Percentiles rank a stretch among this genome's conserved stretches.
phyloP scores from a whole-genome alignment of 2,797 vertebrate genomes.

The Cuculus canorus region DNA sequence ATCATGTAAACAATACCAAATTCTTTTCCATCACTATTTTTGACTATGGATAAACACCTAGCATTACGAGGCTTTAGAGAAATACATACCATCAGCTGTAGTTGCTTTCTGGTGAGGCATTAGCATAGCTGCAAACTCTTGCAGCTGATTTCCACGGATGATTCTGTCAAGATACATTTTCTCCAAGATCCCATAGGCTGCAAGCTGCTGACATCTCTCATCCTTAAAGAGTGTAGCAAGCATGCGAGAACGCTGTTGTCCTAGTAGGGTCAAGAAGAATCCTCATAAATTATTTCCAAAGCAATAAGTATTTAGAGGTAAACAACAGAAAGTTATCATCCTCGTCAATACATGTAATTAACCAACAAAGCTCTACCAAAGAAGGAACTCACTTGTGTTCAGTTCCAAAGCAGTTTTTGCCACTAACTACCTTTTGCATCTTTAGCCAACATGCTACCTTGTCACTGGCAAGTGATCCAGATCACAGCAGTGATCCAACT shows the following conservation, averaged over 20 bases:
- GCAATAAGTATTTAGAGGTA: background rate
- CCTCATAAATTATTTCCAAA: background rate
- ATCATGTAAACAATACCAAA: background rate
- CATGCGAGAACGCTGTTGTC: constrained; percentile 98
- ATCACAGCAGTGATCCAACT: background rate
- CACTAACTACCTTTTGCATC: background rate
- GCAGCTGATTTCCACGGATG: constrained; percentile 96
- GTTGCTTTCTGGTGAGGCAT: constrained; percentile 99
- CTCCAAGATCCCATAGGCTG: constrained; percentile 96
- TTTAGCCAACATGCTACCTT: background rate
- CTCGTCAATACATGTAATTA: background rate
- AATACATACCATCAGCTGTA: constrained; percentile 84
- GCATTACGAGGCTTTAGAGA: background rate
- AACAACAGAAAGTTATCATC: background rate
- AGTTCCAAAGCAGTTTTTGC: background rate
- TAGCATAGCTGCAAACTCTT: constrained; percentile 97
- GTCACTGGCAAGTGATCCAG: background rate
- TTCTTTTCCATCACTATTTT: background rate
- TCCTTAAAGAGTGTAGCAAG: constrained; percentile 98
- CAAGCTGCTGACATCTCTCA: constrained; percentile 96
- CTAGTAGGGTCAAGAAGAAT: constrained; percentile 71
- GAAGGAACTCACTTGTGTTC: background rate
- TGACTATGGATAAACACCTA: background rate
- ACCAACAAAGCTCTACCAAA: background rate
- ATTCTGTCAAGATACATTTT: constrained; percentile 99